A percentile compares a stretch with the other conserved stretches of the same genome.
phyloP scores from a whole-genome alignment of 1,140 invertebrate species.

The Trachymyrmex septentrionalis region DNA sequence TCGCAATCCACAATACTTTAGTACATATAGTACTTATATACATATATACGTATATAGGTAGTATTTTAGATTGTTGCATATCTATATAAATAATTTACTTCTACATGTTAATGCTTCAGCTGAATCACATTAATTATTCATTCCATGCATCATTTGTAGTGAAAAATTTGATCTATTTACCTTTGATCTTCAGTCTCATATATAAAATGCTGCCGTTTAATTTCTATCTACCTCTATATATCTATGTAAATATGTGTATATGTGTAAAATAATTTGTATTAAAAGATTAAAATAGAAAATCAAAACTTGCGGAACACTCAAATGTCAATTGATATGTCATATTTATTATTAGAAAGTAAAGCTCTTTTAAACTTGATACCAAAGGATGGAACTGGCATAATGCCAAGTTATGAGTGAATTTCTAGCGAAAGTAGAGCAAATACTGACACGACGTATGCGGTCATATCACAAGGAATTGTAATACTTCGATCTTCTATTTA shows the following conservation, averaged over 20 bases:
- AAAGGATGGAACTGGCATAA: constrained; percentile 47
- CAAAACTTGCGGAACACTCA: neutral
- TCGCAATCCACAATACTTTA: neutral
- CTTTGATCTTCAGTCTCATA: neutral
- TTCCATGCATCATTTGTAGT: constrained; percentile 1
- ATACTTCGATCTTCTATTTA: constrained; percentile 49
- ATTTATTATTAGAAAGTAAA: constrained; percentile 23
- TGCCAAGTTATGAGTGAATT: constrained; percentile 72
- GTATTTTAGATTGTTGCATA: neutral
- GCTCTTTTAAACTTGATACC: constrained; percentile 24
- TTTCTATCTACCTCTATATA: neutral
- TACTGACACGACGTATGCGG: constrained; percentile 41
- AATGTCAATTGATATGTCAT: constrained; percentile 5
- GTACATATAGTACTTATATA: too few species aligned
- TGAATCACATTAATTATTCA: neutral
- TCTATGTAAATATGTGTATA: neutral
- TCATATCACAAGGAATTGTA: constrained; percentile 51
- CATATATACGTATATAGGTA: too few species aligned
- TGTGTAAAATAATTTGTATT: constrained; percentile 2
- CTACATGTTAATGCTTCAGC: neutral
- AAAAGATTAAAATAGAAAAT: neutral
- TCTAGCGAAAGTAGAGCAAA: constrained; percentile 71
- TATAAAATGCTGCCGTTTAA: neutral
- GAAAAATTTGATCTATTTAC: constrained; percentile 24
- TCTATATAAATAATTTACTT: neutral